phyloP scores from a whole-genome alignment of 2,888 invertebrate species.

The Tiphia femorata region DNA sequence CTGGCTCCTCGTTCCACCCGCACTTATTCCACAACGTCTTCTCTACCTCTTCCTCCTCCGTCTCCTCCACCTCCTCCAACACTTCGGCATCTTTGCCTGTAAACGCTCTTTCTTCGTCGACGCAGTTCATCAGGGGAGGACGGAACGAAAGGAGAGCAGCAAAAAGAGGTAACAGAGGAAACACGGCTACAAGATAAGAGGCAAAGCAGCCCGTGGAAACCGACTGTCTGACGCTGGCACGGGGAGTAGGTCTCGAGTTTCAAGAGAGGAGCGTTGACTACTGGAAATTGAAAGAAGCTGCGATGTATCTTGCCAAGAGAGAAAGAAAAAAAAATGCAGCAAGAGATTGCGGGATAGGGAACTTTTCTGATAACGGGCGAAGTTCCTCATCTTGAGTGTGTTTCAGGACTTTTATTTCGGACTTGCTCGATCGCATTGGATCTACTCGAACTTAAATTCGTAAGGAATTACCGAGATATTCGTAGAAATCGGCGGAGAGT shows the following conservation, averaged over 20 bases:
- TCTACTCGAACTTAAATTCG: no score
- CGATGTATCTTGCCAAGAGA: neutral
- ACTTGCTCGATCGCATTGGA: no score
- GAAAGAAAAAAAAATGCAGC: neutral
- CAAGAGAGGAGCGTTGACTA: neutral
- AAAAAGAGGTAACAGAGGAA: constrained; percentile 3
- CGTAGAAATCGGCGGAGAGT: no score
- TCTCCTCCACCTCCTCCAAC: neutral
- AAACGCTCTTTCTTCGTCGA: neutral
- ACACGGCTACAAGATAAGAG: constrained; percentile 8
- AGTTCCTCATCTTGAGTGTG: no score
- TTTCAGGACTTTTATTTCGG: no score
- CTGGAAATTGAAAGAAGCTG: neutral
- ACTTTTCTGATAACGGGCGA: no score
- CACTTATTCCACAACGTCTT: neutral
- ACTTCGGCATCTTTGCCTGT: neutral
- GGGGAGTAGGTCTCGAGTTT: constrained; percentile 13
- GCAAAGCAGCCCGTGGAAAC: constrained; percentile 12
- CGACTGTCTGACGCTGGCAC: constrained; percentile 2
- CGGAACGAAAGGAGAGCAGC: neutral
- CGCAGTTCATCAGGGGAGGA: constrained; percentile 12
- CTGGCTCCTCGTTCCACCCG: neutral
- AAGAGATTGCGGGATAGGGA: no score
- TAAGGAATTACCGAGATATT: no score
- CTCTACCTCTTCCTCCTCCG: neutral